Evolutionary conservation across 1,140 invertebrate species (phyloP).

Genomic region (Drosophila biarmipes): DNA sequence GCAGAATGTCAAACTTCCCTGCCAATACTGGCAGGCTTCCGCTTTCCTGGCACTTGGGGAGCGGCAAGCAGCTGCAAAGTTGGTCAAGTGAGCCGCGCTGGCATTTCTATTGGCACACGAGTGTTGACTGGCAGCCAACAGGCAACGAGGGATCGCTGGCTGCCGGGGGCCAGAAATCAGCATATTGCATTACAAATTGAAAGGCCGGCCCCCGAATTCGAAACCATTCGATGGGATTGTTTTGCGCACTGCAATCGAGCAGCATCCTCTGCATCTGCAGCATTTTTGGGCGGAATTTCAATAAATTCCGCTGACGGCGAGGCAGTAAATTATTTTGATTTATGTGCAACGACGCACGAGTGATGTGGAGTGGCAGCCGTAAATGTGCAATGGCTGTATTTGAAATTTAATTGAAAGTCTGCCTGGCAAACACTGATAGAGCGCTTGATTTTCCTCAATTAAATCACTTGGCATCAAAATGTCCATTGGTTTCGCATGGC

Average conservation of each 20-base stretch:
- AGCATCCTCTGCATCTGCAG: conserved; percentile 7
- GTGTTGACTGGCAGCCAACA: conserved; percentile 54
- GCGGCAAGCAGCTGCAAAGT: conserved; percentile 26
- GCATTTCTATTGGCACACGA: conserved; percentile 71
- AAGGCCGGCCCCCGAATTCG: conserved; percentile 29
- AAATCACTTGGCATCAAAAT: neutral
- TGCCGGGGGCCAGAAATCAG: conserved; percentile 29
- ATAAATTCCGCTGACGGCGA: conserved; percentile 39
- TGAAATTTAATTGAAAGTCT: conserved; percentile 45
- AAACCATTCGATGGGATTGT: conserved; percentile 34
- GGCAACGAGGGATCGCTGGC: conserved; percentile 2
- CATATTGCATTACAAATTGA: conserved; percentile 57
- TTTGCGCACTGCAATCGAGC: conserved; percentile 14
- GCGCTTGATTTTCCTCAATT: conserved; percentile 4
- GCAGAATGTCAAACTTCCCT: conserved; percentile 65
- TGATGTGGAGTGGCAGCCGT: conserved; percentile 34
- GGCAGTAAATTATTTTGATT: conserved; percentile 76
- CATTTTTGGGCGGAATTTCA: conserved; percentile 43
- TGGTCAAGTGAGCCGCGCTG: conserved; percentile 54
- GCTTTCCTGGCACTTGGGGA: conserved; percentile 27
- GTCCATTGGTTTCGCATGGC: neutral
- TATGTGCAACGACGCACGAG: conserved; percentile 54
- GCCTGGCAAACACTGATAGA: conserved; percentile 16
- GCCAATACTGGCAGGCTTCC: conserved; percentile 37
- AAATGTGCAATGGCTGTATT: conserved; percentile 32